Evolutionary conservation across 2,888 invertebrate genomes (phyloP).

Genomic region (Teleogryllus oceanicus): DNA sequence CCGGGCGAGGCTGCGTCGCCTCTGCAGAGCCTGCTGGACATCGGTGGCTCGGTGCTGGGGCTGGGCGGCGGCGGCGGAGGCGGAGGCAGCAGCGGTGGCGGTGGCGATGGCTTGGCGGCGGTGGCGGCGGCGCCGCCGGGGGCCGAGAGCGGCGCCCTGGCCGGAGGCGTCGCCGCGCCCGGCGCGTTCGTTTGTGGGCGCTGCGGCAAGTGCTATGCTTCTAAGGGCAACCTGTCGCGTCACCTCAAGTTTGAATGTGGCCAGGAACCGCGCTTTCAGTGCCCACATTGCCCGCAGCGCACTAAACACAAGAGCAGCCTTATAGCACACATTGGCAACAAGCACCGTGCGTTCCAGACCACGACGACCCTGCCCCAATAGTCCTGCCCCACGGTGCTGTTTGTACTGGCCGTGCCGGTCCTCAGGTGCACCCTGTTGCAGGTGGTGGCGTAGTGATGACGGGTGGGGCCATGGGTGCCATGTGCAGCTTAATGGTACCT

Average conservation of each 20-base stretch:
- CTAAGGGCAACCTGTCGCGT: conserved; percentile 11
- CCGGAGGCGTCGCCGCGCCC: not conserved
- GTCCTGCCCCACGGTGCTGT: not conserved
- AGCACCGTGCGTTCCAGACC: conserved; percentile 27
- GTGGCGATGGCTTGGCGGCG: no score
- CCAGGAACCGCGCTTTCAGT: conserved; percentile 20
- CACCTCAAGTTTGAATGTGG: conserved; percentile 24
- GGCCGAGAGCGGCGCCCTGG: not conserved
- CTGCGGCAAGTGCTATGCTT: not conserved
- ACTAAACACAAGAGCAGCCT: not conserved
- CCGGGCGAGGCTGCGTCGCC: no score
- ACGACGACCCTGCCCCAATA: not conserved
- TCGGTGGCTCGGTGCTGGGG: no score
- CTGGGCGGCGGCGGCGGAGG: no score
- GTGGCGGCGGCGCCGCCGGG: not conserved
- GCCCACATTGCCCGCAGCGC: conserved; percentile 25
- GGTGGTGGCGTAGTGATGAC: no score
- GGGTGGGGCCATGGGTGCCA: no score
- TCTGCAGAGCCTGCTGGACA: no score
- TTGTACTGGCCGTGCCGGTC: no score
- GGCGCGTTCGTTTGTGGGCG: not conserved
- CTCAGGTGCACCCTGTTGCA: no score
- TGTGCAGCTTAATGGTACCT: no score
- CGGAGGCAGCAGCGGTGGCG: no score
- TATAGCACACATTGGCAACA: conserved; percentile 29